Conservation (phyloP, 2,797 vertebrate genomes). For the Peromyscus aztecus region DNA sequence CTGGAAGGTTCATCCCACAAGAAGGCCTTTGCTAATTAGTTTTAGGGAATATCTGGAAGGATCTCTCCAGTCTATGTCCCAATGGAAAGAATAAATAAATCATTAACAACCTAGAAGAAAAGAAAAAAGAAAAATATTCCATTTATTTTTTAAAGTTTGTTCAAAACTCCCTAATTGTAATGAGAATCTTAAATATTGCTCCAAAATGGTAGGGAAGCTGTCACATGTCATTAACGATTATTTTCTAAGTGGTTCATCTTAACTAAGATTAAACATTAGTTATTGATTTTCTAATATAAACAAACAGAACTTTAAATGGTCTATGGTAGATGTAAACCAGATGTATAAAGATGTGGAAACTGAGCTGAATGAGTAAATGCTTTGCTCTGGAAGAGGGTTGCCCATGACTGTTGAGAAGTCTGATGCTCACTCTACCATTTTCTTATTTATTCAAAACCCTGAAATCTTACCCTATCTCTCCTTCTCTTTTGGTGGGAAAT, state of each 20-base stretch:
- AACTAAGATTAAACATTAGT: not conserved
- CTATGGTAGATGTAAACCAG: not conserved
- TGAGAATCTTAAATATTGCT: not conserved
- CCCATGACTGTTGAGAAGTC: not conserved
- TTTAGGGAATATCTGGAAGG: not conserved
- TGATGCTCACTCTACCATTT: not conserved
- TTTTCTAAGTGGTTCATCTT: not conserved
- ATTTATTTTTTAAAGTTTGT: not conserved
- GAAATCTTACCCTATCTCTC: not conserved
- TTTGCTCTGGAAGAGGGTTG: not conserved
- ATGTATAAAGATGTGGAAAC: not conserved
- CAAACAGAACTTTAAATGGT: not conserved
- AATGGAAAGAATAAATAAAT: not conserved
- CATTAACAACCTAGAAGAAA: not conserved
- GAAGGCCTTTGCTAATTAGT: not conserved
- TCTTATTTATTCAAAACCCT: not conserved
- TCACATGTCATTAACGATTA: not conserved
- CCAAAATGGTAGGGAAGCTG: not conserved
- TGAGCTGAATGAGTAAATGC: not conserved
- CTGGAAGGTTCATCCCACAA: not conserved
- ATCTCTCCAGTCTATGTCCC: not conserved
- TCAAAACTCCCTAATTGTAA: not conserved
- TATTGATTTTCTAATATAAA: not conserved
- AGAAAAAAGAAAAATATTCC: not conserved
- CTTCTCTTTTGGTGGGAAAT: not conserved